These are phyloP conservation scores for Ophraella communa DNA, from an alignment of 2,888 invertebrate species.

Conservation along the genomic window DNA sequence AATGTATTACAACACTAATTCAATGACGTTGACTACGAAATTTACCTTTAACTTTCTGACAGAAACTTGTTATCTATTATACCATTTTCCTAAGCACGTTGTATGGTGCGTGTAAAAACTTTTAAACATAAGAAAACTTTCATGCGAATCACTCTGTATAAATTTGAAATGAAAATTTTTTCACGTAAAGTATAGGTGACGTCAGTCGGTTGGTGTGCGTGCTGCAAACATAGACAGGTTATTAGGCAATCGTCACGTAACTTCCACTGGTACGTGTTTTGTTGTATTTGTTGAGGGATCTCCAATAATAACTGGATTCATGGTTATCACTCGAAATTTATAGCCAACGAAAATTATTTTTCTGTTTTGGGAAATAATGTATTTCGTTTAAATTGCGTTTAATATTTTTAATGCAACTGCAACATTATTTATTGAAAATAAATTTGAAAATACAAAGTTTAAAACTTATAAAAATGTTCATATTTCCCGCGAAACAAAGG, in stretches of 20 bases:
- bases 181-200: slow-evolving; percentile 8
- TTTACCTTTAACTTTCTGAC: no score
- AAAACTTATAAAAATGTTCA: no score
- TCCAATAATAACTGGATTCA: slow-evolving; percentile 8
- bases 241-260: slow-evolving; percentile 36
- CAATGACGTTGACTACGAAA: no score
- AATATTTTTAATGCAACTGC: background rate
- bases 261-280: slow-evolving; percentile 12
- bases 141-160: background rate
- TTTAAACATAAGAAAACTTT: no score
- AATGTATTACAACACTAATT: no score
- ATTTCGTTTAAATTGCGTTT: background rate
- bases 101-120: no score
- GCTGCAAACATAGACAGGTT: slow-evolving; percentile 24
- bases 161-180: background rate
- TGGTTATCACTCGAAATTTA: background rate
- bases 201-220: slow-evolving; percentile 26
- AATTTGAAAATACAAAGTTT: no score
- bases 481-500: no score
- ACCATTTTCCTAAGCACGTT: no score
- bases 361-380: no score
- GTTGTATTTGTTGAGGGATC: slow-evolving; percentile 19
- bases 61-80: no score
- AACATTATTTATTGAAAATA: background rate
- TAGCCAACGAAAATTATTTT: background rate